These are phyloP conservation scores for Meteorus colon DNA, from an alignment of 2,888 invertebrate genomes.

Conservation along the genomic window DNA sequence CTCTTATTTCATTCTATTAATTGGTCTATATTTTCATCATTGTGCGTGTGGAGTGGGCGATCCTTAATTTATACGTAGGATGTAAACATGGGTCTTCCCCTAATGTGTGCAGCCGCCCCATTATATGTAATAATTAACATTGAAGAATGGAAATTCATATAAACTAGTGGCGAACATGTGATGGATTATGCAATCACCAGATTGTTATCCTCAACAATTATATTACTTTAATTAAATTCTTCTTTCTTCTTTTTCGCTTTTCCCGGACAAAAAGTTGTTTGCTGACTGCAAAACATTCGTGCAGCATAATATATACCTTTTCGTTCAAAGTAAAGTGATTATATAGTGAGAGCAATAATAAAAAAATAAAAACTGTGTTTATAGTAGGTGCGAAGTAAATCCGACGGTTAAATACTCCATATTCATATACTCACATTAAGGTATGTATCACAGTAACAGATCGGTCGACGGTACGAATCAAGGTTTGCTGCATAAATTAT, in stretches of 20 bases:
- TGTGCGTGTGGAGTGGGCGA: neutral
- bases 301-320: neutral
- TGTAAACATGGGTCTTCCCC: neutral
- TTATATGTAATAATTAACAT: neutral
- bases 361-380: neutral
- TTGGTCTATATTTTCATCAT: neutral
- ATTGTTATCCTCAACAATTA: neutral
- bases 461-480: constrained; percentile 23
- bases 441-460: constrained; percentile 18
- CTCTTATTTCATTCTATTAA: neutral
- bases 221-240: neutral
- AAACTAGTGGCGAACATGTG: neutral
- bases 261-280: neutral
- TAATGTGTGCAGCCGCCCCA: neutral
- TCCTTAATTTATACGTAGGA: neutral
- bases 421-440: neutral
- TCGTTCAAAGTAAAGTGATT: neutral
- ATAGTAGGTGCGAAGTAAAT: neutral
- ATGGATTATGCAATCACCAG: neutral
- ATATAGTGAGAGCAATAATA: neutral
- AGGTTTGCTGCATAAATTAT: constrained; percentile 36
- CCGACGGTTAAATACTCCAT: neutral
- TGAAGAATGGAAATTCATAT: neutral
- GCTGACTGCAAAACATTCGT: neutral
- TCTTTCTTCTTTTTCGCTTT: neutral